A percentile compares a stretch with the other conserved stretches of the same genome.
phyloP scores from a whole-genome alignment of 2,113 vertebrate species.

The Podiceps cristatus region DNA sequence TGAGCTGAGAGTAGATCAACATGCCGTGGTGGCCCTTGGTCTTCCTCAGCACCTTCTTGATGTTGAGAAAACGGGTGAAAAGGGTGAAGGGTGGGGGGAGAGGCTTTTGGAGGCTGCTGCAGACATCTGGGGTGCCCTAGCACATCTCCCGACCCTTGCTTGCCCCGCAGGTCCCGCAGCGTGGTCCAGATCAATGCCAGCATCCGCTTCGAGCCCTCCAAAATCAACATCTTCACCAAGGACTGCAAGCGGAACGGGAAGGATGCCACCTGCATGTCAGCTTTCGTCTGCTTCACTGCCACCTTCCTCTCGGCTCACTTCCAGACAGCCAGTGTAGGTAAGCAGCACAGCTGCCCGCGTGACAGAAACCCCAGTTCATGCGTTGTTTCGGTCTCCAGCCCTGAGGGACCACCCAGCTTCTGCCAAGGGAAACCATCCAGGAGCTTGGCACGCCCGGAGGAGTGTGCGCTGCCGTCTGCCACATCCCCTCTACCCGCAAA shows the following conservation, averaged over 20 bases:
- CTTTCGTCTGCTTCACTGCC: conserved; percentile 90
- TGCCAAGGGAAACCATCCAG: not conserved
- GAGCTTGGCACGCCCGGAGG: not conserved
- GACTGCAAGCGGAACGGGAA: conserved; percentile 90
- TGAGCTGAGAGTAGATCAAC: not conserved
- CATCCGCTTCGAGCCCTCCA: conserved; percentile 89
- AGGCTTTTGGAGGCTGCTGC: not conserved
- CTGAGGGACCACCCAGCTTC: rapidly evolving
- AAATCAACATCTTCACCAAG: conserved; percentile 96
- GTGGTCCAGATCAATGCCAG: conserved; percentile 87
- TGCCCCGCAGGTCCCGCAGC: conserved; percentile 84
- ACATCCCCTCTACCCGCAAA: not conserved
- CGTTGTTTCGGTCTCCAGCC: rapidly evolving
- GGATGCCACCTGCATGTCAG: conserved; percentile 92
- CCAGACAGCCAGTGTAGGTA: conserved; percentile 83
- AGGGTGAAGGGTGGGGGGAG: not conserved
- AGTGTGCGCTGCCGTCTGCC: rapidly evolving
- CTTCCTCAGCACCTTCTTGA: not conserved
- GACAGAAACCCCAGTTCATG: rapidly evolving
- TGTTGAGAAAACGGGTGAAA: not conserved
- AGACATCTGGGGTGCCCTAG: rapidly evolving
- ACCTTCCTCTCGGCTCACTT: conserved; percentile 84
- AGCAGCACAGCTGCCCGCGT: not conserved
- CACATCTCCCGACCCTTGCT: rapidly evolving
- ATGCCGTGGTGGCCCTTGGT: not conserved